These are phyloP conservation scores for Tapera naevia DNA, from an alignment of 2,797 vertebrate genomes.

Conservation along the genomic window DNA sequence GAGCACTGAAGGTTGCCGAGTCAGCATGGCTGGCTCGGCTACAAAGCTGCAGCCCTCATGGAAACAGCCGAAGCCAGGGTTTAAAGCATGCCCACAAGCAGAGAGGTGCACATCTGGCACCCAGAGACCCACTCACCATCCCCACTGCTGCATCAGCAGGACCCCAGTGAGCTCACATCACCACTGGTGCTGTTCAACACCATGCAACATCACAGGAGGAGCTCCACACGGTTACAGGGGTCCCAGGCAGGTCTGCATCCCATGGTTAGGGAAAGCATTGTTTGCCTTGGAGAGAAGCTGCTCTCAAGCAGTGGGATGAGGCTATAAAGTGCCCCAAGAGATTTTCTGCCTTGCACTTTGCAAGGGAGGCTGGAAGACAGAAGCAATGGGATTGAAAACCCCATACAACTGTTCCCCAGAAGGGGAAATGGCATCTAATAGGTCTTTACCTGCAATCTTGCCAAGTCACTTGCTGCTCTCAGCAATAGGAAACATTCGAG, in stretches of 20 bases:
- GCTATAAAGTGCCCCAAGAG: neutral
- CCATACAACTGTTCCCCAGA: rapidly evolving
- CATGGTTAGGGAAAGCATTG: neutral
- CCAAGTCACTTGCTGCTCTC: neutral
- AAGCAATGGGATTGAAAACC: neutral
- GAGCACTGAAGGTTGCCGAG: neutral
- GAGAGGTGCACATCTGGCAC: neutral
- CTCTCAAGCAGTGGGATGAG: neutral
- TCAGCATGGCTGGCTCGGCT: neutral
- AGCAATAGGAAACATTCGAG: neutral
- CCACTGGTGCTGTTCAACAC: rapidly evolving
- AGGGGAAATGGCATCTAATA: neutral
- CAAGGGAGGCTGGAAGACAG: neutral
- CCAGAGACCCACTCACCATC: rapidly evolving
- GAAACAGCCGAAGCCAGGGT: neutral
- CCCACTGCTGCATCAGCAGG: neutral
- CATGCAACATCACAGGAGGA: rapidly evolving
- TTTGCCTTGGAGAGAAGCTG: neutral
- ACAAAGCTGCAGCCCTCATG: neutral
- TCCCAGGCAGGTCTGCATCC: neutral
- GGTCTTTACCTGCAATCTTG: neutral
- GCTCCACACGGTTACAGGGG: neutral
- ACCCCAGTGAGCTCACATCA: rapidly evolving
- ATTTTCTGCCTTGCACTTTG: neutral
- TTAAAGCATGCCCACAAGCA: neutral